Base-by-base conservation (phyloP, 2,888 invertebrate genomes). In the Volucella inanis region DNA sequence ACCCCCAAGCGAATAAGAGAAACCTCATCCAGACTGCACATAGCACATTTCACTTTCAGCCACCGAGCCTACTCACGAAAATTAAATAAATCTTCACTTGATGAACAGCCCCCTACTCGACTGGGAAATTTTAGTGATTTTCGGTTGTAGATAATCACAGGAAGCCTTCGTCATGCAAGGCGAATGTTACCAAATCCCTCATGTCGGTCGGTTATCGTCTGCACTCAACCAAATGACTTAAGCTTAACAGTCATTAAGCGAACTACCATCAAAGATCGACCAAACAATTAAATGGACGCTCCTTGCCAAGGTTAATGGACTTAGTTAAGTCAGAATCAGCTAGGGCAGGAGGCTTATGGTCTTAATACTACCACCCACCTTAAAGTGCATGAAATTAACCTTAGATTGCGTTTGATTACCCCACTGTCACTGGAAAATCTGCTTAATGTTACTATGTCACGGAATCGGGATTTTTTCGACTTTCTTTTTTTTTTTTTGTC, bases 211-310 rank as follows among this genome's bases (percentile, higher is more conserved):
- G 22, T 22, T 22, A 4, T 22, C 22, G 22, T 22, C 3, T 22
- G 22, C 45, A 52, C 3, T 3, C n/a, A 38, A 22, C 67, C 38
- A 62, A 75, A 75, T 80, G 83, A 64, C 68, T 79, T 52, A 65
- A 83, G 74, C 74, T 79, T 72, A 68, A 78, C 83, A 79, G 74
- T 74, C 83, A 83, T 83, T 83, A 83, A 83, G 78, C 52, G 83
- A 47, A 70, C 68, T 59, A 45, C 83, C 83, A 83, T 83, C 83
- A 83, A 64, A 57, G 74, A 79, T 79, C 79, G 68, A 79, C 83
- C 68, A 59, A 74, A 74, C 83, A 83, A 83, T 83, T 83, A 79
- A 83, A 74, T 79, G 83, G 80, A 80, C 80, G 80, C 80, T 80
- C 80, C 80, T 55, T 80, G 68, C 61, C 74, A 57, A 55, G 50